A percentile compares a stretch with the other conserved stretches of the same genome.
Conservation (phyloP, 2,113 vertebrate species). For the Nyctibius bracteatus region DNA sequence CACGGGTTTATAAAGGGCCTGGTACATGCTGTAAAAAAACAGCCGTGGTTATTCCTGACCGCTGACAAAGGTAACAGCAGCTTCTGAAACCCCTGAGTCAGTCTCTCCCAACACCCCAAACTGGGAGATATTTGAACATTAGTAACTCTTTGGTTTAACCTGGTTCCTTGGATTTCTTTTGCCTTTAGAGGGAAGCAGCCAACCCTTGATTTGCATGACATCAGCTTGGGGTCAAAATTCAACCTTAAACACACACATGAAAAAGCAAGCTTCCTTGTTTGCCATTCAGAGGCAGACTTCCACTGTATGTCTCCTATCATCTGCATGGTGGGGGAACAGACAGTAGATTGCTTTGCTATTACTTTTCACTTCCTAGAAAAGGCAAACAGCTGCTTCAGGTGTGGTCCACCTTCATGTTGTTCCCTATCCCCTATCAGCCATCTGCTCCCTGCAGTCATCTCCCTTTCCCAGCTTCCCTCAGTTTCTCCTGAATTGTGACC, state of each 20-base stretch:
- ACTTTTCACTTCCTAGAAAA: slow-evolving; percentile 10
- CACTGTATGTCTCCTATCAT: neutral
- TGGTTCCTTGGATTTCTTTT: neutral
- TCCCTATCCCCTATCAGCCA: neutral
- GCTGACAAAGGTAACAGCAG: neutral
- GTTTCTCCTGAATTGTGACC: neutral
- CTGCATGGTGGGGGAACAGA: neutral
- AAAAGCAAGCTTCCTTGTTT: slow-evolving; percentile 60
- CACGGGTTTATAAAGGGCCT: neutral
- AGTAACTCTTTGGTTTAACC: neutral
- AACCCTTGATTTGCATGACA: slow-evolving; percentile 20
- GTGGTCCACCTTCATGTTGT: neutral
- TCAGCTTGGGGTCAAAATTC: slow-evolving; percentile 45
- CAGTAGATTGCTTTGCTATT: slow-evolving; percentile 3
- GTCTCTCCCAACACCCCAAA: neutral
- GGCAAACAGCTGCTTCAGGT: slow-evolving; percentile 42
- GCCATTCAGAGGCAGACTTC: slow-evolving; percentile 37
- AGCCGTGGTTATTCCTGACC: neutral
- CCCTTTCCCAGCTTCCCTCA: neutral
- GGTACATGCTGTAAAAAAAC: neutral
- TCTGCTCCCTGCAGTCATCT: slow-evolving; percentile 6
- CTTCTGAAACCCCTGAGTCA: neutral
- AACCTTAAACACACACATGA: slow-evolving; percentile 36
- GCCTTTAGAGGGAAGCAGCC: neutral
- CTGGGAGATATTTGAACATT: neutral